Evolutionary conservation across 2,797 vertebrate species (phyloP), one percentile per base, ranked within the genome.

Genomic region (Oceanodroma leucorhoa): DNA sequence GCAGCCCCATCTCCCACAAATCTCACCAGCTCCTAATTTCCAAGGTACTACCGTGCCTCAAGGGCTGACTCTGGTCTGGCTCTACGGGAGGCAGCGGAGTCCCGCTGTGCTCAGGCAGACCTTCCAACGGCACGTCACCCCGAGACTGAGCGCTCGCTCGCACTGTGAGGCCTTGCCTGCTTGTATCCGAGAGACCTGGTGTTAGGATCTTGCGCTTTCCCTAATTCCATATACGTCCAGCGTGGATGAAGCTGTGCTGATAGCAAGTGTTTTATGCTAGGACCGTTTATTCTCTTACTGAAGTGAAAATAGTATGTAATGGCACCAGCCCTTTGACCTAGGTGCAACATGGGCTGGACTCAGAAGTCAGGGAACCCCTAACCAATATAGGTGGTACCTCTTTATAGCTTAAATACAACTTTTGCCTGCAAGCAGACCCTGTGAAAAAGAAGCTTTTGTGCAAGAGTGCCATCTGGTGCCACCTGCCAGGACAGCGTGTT

Each of bases 401-500:
- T 83, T 60, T 21, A 32, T 38, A 76, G 62, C 76, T 87, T 84
- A 84, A 86, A 76, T 17, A 53, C 67, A 89, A 80, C 72, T 83
- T 81, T 61, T 92, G 79, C 22, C 48, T 76, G 76, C 67, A 40
- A 55, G 67, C 34, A 94, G 48, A 76, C 10, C 32, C 75, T 23
- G 55, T 70, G 55, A 64, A 84, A 89, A 84, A 67, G 64, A 66
- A 96, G 91, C 81, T 90, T 93, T 90, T 95, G 91, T 95, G 91
- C 95, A 71, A 96, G 89, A 94, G 81, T 96, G 94, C 95, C 95
- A 95, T 82, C 94, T 96, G 93, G 94, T 95, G 96, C 94, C 90
- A 96, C 93, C 78, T 94, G 78, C 81, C 64, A 92, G 88, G 93
- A 89, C 78, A 89, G 60, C 83, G 83, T 82, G 57, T 73, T 83